Evolutionary conservation across 2,113 vertebrate genomes (phyloP).

Genomic region (Agelaius phoeniceus): DNA sequence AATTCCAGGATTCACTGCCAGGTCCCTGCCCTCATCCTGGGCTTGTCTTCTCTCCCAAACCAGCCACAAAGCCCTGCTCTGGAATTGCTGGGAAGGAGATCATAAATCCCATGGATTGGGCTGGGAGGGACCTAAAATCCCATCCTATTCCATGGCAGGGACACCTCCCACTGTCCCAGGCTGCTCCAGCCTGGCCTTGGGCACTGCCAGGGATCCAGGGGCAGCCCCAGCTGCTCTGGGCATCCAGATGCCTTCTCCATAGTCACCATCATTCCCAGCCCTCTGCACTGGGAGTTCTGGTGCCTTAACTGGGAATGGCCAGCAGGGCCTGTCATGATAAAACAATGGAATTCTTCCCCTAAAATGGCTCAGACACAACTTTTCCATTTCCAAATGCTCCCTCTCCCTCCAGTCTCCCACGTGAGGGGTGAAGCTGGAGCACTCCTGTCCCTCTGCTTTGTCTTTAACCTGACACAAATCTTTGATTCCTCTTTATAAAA

Average conservation of each 20-base stretch:
- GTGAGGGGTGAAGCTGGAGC: background rate
- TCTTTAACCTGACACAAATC: background rate
- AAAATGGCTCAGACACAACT: accelerated
- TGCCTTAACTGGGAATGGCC: background rate
- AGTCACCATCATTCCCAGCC: accelerated
- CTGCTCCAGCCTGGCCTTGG: background rate
- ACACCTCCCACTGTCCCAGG: background rate
- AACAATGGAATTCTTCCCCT: accelerated
- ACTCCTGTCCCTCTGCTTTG: background rate
- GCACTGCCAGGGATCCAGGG: background rate
- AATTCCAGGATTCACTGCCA: background rate
- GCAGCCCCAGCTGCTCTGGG: background rate
- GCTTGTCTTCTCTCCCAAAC: background rate
- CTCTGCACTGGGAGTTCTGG: background rate
- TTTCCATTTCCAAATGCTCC: accelerated
- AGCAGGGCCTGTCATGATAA: accelerated
- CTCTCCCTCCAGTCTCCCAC: accelerated
- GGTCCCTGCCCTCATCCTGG: background rate
- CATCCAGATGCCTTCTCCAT: accelerated
- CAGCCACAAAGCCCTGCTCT: background rate
- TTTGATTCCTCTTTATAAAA: background rate
- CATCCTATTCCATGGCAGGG: background rate
- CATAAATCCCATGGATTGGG: background rate
- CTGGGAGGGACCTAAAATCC: background rate
- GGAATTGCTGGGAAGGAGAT: background rate